Conservation (phyloP, 2,888 invertebrate species). For the Dolichopus griseipennis region DNA sequence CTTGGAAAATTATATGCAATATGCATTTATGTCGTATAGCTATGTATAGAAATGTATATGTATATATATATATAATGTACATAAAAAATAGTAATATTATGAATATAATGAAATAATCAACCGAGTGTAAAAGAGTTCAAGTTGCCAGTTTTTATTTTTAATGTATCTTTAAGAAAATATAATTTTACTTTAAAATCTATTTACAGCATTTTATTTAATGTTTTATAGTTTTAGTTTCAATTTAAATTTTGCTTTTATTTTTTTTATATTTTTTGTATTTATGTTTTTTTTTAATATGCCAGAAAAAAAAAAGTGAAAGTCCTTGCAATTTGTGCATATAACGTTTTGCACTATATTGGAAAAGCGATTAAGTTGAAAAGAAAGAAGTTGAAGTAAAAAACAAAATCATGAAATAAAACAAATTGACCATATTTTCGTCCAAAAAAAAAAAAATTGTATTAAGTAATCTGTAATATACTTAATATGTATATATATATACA, state of each 20-base stretch:
- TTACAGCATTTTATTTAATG: not conserved
- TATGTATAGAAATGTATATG: no score
- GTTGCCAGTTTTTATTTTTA: not conserved
- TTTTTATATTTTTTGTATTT: no score
- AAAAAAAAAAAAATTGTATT: not conserved
- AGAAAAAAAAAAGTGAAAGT: not conserved
- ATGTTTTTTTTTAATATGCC: no score
- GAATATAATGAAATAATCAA: not conserved
- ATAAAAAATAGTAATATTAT: no score
- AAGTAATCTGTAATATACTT: not conserved
- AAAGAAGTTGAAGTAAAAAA: no score
- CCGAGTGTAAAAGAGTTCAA: conserved; percentile 2
- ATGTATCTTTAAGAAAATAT: no score
- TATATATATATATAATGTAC: no score
- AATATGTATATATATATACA: not conserved
- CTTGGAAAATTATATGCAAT: no score
- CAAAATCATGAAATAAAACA: no score
- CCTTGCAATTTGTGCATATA: not conserved
- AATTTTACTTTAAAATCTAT: not conserved
- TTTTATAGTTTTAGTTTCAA: not conserved
- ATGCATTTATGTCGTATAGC: no score
- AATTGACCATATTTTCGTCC: not conserved
- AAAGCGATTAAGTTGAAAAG: not conserved
- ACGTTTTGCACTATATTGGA: not conserved
- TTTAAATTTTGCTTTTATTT: no score